These are phyloP conservation scores for Egretta garzetta DNA, from an alignment of 2,113 vertebrate species.

Conservation along the genomic window DNA sequence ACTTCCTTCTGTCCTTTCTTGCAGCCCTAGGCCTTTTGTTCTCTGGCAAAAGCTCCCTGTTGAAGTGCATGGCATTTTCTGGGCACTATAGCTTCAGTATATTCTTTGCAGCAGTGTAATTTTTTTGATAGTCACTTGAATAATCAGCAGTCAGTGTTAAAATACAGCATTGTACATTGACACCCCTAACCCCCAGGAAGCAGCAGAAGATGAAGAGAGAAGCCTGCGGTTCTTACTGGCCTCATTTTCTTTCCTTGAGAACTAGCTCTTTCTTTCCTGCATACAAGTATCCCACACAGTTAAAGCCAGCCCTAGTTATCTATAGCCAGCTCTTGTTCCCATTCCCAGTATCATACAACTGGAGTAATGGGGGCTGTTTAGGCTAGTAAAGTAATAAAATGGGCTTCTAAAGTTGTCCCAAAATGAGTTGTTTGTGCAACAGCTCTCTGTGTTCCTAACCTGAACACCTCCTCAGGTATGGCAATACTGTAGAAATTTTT, in stretches of 20 bases:
- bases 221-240: slow-evolving; percentile 39
- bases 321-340: slow-evolving; percentile 18
- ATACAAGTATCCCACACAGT: slow-evolving; percentile 49
- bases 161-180: slow-evolving; percentile 46
- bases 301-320: slow-evolving; percentile 6
- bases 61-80: slow-evolving; percentile 66
- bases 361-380: not conserved
- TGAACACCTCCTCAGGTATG: not conserved
- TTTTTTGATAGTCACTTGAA: slow-evolving; percentile 67
- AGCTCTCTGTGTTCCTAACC: not conserved
- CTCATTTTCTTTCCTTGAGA: slow-evolving; percentile 59
- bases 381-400: not conserved
- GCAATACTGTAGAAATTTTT: not conserved
- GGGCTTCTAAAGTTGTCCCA: slow-evolving; percentile 7
- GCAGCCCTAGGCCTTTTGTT: slow-evolving; percentile 39
- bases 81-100: slow-evolving; percentile 57
- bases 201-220: slow-evolving; percentile 37
- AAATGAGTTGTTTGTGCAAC: not conserved
- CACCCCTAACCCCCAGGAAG: slow-evolving; percentile 32
- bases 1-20: slow-evolving; percentile 47
- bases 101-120: slow-evolving; percentile 50
- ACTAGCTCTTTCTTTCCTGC: slow-evolving; percentile 62
- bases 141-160: slow-evolving; percentile 57
- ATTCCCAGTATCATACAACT: not conserved
- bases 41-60: slow-evolving; percentile 20